These are phyloP conservation scores for Galeopterus variegatus DNA, from an alignment of 2,113 vertebrate species.

Conservation along the genomic window DNA sequence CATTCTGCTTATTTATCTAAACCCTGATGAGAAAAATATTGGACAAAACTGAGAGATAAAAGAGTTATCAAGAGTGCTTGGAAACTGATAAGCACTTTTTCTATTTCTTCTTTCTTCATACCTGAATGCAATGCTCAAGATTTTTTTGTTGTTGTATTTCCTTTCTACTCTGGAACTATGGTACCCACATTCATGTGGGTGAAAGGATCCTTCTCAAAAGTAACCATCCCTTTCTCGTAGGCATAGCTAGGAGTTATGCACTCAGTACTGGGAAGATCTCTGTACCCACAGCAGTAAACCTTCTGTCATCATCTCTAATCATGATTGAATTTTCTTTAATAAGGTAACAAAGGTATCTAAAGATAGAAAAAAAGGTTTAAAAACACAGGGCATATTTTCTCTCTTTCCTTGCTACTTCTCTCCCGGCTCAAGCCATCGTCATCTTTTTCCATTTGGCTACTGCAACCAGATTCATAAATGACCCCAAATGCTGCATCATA, in stretches of 20 bases:
- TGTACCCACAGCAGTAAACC: background rate
- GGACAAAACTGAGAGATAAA: background rate
- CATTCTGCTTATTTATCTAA: background rate
- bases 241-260: background rate
- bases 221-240: background rate
- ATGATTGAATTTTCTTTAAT: background rate
- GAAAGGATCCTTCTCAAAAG: background rate
- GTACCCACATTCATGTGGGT: background rate
- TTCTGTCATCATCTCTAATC: background rate
- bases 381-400: background rate
- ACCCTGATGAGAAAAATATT: background rate
- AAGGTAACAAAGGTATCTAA: background rate
- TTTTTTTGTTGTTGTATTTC: background rate
- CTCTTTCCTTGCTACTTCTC: background rate
- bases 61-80: background rate
- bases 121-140: background rate
- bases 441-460: background rate
- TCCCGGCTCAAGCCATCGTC: background rate
- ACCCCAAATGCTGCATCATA: background rate
- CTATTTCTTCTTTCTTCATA: background rate
- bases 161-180: background rate
- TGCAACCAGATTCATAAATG: background rate
- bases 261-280: background rate
- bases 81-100: background rate
- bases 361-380: background rate